Conservation (phyloP, 2,888 invertebrate species). For the Polylopha cassiicola region DNA sequence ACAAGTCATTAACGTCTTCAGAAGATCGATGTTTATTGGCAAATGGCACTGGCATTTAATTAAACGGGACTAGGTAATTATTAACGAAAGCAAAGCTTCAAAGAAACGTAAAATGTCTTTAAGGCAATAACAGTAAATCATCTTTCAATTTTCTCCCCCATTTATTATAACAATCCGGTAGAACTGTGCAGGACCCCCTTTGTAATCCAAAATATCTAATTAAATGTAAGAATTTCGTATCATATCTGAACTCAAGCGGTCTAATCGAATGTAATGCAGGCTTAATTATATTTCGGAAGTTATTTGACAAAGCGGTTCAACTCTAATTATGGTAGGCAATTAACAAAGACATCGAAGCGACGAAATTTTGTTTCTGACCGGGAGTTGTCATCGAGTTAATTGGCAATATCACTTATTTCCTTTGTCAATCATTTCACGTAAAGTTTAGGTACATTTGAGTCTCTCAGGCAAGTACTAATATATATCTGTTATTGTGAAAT, state of each 20-base stretch:
- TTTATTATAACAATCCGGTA: slow-evolving; percentile 19
- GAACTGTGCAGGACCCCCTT: slow-evolving; percentile 16
- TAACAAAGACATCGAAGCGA: slow-evolving; percentile 33
- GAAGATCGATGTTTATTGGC: no score
- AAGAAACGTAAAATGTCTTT: slow-evolving; percentile 27
- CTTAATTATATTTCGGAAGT: slow-evolving; percentile 23
- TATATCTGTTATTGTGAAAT: no score
- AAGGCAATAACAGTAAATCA: slow-evolving; percentile 28
- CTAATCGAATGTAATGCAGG: slow-evolving; percentile 27
- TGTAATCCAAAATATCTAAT: slow-evolving; percentile 22
- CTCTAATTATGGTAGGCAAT: slow-evolving; percentile 24
- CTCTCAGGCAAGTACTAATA: no score
- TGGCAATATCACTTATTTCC: slow-evolving; percentile 30
- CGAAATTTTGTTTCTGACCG: slow-evolving; percentile 32
- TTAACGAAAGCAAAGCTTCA: slow-evolving; percentile 14
- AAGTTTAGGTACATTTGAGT: no score
- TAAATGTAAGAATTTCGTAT: slow-evolving; percentile 10
- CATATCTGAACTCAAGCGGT: slow-evolving; percentile 26
- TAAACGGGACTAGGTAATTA: slow-evolving; percentile 15
- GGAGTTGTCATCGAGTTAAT: slow-evolving; percentile 30
- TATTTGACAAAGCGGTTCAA: slow-evolving; percentile 11
- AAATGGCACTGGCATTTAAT: slow-evolving; percentile 1
- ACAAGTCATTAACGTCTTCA: no score
- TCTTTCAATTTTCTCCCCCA: slow-evolving; percentile 22
- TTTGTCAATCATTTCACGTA: slow-evolving; percentile 18